Base-by-base conservation (phyloP, 2,113 vertebrate species). In the Amphiprion ocellaris region DNA sequence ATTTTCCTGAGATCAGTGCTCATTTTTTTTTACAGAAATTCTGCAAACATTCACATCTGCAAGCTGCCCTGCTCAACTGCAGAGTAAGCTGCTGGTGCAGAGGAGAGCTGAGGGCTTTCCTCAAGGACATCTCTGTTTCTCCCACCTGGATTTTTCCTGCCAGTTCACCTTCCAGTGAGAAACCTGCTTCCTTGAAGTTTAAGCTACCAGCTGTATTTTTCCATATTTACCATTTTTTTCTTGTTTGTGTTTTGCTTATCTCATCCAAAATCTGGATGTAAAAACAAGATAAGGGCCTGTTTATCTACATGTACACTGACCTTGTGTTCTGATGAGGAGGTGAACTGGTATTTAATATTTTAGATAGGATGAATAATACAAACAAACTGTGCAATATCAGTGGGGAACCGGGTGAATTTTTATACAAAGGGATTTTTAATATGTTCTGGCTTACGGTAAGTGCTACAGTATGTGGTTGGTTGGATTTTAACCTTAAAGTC, bases 131-230 rank as follows among this genome's bases (percentile, higher is more conserved):
- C n/a, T 41, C 23, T n/a, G 30, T 7, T 73, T 47, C 21, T 6
- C 26, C n/a, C 46, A n/a, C 1, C 8, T 17, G 33, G 30, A 3
- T 7, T 39, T 11, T 52, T 12, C 14, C 10, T n/a, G 28, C 19
- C 7, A 16, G 15, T 12, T 9, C 6, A 46, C 41, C 14, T 52
- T 52, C 49, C 19, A 52, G 17, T n/a, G 1, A n/a, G 3, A 52
- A 52, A 52, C 49, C 49, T 52, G 49, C 49, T 52, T 52, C n/a
- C 16, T 19, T 19, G 7, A 49, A 28, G 33, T 26, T 63, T 17
- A 55, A 69, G n/a, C 2, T 15, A 46, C 37, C 24, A n/a, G 75
- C 58, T 77, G 26, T 8, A 55, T 8, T 33, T 44, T 41, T 52
- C 52, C 24, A 53, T 19, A 14, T 44, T 61, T 19, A 10, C 55